These are phyloP conservation scores for Hydrotaea cyrtoneurina DNA, from an alignment of 2,888 invertebrate species.

Conservation along the genomic window DNA sequence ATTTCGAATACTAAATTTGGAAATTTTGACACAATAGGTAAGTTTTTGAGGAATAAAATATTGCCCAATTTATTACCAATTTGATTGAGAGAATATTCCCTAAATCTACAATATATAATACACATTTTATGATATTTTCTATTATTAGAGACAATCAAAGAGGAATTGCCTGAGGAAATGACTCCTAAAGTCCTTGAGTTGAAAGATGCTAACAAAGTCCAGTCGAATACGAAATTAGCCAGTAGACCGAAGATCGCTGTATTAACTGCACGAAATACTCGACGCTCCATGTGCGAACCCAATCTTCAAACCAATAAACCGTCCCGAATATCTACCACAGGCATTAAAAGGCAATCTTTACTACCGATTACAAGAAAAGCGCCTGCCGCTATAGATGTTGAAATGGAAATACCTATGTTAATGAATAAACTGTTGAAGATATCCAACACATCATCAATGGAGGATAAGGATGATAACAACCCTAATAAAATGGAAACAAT, in stretches of 20 bases:
- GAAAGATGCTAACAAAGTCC: not conserved
- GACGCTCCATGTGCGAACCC: conserved; percentile 65
- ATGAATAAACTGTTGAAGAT: conserved; percentile 74
- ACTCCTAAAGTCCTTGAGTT: not conserved
- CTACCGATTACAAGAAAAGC: conserved; percentile 52
- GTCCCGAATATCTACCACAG: conserved; percentile 57
- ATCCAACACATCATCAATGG: conserved; percentile 52
- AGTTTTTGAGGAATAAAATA: no score
- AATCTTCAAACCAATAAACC: conserved; percentile 67
- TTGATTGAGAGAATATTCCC: no score
- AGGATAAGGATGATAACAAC: not conserved
- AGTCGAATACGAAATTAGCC: not conserved
- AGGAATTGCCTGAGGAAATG: not conserved
- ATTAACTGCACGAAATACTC: conserved; percentile 7
- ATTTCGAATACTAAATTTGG: not conserved
- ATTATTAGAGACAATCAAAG: not conserved
- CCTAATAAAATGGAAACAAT: not conserved
- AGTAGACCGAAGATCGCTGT: conserved; percentile 38
- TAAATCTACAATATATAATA: not conserved
- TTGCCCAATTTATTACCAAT: not conserved
- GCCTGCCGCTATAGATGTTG: conserved; percentile 50
- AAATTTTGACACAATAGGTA: conserved; percentile 21
- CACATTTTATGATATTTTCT: not conserved
- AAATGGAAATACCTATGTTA: conserved; percentile 73
- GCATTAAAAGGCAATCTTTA: conserved; percentile 56